These are phyloP conservation scores for Ochlodes sylvanus DNA, from an alignment of 2,888 invertebrate genomes.

Conservation along the genomic window DNA sequence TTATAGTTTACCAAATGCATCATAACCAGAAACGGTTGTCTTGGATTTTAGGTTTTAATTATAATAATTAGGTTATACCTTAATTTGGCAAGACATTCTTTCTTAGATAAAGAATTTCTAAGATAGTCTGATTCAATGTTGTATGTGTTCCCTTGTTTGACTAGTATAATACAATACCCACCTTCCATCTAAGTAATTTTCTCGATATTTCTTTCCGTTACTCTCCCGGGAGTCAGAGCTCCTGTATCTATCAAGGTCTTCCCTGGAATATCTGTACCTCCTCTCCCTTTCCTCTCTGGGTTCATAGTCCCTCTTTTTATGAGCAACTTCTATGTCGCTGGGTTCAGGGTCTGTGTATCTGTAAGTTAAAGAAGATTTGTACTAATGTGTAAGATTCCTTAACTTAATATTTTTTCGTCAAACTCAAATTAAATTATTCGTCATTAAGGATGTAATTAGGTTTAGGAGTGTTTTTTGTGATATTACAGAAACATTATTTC, in stretches of 20 bases:
- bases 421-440: too few species aligned
- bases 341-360: conserved; percentile 80
- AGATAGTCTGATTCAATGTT: neutral
- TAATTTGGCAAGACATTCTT: too few species aligned
- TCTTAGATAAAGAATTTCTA: too few species aligned
- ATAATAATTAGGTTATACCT: too few species aligned
- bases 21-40: too few species aligned
- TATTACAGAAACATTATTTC: too few species aligned
- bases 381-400: too few species aligned
- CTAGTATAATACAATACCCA: conserved; percentile 40
- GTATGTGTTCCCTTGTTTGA: neutral
- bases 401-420: too few species aligned
- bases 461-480: too few species aligned
- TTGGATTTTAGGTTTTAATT: too few species aligned
- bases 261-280: conserved; percentile 59
- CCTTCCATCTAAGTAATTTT: conserved; percentile 61
- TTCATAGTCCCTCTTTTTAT: conserved; percentile 65
- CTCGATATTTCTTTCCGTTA: conserved; percentile 62
- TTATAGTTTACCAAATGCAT: too few species aligned
- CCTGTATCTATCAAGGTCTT: conserved; percentile 62
- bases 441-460: too few species aligned
- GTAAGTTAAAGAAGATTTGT: neutral
- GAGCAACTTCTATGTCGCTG: conserved; percentile 65
- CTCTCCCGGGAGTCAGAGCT: conserved; percentile 61
- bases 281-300: conserved; percentile 67